A percentile compares a stretch with the other conserved stretches of the same genome.
Evolutionary conservation across 2,113 vertebrate species (phyloP).

Genomic region (Caretta caretta): DNA sequence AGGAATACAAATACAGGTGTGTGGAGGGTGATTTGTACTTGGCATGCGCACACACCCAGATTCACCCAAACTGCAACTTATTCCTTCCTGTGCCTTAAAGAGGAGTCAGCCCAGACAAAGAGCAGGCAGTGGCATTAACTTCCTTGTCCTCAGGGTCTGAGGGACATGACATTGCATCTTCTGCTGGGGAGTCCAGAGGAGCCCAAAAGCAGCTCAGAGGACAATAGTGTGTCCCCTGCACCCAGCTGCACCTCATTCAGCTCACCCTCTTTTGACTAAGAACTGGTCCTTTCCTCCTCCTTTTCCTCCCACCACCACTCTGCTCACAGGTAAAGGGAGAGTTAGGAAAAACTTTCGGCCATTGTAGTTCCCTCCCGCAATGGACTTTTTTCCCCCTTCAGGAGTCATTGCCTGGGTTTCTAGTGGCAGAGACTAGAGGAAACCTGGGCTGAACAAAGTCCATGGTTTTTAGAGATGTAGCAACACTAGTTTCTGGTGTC

Average conservation of each 20-base stretch:
- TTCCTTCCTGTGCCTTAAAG: not conserved
- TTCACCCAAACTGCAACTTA: not conserved
- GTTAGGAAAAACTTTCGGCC: not conserved
- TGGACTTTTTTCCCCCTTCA: not conserved
- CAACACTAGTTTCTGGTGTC: not conserved
- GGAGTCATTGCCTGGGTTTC: not conserved
- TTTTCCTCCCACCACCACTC: not conserved
- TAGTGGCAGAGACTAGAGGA: not conserved
- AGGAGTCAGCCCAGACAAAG: not conserved
- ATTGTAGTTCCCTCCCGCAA: not conserved
- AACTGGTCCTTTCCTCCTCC: not conserved
- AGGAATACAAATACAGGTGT: not conserved
- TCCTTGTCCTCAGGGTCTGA: not conserved
- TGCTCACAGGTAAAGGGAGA: not conserved
- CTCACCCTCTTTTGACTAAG: not conserved
- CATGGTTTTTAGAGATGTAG: not conserved
- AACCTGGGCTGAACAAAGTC: not conserved
- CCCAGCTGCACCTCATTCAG: not conserved
- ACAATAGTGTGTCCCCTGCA: not conserved
- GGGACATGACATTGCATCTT: not conserved
- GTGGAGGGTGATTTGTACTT: not conserved
- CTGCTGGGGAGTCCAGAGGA: not conserved
- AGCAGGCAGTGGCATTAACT: not conserved
- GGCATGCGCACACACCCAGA: not conserved
- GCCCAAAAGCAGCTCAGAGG: not conserved